Conservation (phyloP, 2,888 invertebrate species). For the Alviniconcha strummeri region DNA sequence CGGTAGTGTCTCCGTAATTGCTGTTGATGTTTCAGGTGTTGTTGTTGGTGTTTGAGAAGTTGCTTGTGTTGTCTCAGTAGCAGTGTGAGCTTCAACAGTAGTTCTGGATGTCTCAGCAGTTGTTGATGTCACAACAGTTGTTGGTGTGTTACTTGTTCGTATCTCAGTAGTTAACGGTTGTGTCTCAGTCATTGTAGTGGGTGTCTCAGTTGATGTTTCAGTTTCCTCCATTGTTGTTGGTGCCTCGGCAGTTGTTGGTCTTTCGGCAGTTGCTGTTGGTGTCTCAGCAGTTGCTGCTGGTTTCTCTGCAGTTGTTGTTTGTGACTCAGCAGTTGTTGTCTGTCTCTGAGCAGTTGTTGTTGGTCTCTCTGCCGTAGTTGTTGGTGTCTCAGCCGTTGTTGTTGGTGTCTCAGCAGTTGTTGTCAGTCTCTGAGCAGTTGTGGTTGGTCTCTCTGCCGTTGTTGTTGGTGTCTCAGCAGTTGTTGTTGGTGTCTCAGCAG, state of each 20-base stretch:
- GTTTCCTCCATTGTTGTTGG: background rate
- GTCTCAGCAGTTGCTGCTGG: background rate
- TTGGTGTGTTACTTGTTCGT: background rate
- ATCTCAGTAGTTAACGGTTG: background rate
- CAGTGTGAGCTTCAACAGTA: background rate
- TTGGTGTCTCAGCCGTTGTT: background rate
- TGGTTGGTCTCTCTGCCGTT: background rate
- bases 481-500: background rate
- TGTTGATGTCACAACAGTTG: background rate
- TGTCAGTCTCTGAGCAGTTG: background rate
- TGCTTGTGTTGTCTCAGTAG: background rate
- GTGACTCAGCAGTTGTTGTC: background rate
- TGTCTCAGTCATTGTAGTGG: background rate
- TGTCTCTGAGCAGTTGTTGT: background rate
- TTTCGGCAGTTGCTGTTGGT: constrained; percentile 4
- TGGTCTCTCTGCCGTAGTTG: background rate
- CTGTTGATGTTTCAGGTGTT: background rate
- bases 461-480: background rate
- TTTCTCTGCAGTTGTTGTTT: constrained; percentile 1
- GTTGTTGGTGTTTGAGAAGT: background rate
- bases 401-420: constrained; percentile 1
- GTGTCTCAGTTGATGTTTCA: background rate
- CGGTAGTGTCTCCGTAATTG: background rate
- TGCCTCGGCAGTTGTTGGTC: background rate
- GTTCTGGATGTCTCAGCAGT: background rate